Base-by-base conservation (phyloP, 2,888 invertebrate species). In the Cryptocephalus primarius region DNA sequence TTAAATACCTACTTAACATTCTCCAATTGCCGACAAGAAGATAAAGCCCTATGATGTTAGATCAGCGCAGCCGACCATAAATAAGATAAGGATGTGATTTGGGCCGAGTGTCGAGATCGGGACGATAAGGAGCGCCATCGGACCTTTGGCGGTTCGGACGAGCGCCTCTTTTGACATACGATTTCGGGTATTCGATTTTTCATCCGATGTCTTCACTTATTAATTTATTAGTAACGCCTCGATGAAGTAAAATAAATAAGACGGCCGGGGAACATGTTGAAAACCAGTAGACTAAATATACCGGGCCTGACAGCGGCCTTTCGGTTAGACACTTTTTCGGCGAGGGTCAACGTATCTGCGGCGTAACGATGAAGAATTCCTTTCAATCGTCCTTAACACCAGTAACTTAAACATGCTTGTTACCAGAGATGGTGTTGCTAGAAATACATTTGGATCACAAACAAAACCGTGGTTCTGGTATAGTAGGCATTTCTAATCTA, bases 1-100 rank as follows among this genome's bases (percentile, higher is more conserved):
- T 36, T 65, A 66, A 66, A 65, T 66, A 64, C 63, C 66, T 66
- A 66, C 66, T 66, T 66, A 66, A 65, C 64, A 66, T 67, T 66
- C 65, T 61, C 54, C 53, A 36, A 36, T 36, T 12, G 36, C 36
- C 36, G 36, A 36, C 36, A 36, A 57, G 53, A 51, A 61, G 65
- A 65, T 66, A 66, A 64, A 61, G 56, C 55, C 56, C 62, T 53
- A 53, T 52, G 40, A 59, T 58, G 65, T 64, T 65, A 66, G 66
- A 68, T 66, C 63, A 59, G 56, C 54, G 59, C 65, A 36, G n/a
- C 63, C 60, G 63, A 63, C 67, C 68, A 65, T 68, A 68, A 68
- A 68, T 66, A 67, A 67, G 67, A 66, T 66, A 60, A 63, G 61
- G 12, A 36, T 12, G 36, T 36, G 36, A 36, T 36, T 36, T 12